These are phyloP conservation scores for Hyaena hyaena DNA, from an alignment of 2,113 vertebrate species.

Conservation along the genomic window DNA sequence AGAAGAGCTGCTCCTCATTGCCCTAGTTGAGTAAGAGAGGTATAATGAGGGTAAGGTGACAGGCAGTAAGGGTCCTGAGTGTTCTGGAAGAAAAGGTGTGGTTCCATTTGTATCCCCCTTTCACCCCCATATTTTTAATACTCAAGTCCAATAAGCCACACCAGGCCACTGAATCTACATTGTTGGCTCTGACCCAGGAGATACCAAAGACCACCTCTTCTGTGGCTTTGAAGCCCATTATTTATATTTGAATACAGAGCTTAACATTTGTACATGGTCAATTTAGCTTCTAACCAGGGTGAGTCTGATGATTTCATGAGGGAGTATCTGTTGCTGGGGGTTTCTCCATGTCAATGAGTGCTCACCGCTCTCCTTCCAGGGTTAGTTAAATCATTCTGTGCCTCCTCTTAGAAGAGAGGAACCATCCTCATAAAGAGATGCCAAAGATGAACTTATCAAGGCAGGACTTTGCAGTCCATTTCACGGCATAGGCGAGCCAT, in stretches of 20 bases:
- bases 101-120: rapidly evolving
- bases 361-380: neutral
- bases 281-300: neutral
- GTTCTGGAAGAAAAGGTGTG: neutral
- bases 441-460: neutral
- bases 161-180: neutral
- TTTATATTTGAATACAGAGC: neutral
- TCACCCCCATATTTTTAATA: neutral
- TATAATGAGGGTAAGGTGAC: rapidly evolving
- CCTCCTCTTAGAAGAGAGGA: neutral
- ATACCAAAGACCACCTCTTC: neutral
- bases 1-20: neutral
- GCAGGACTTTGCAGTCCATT: neutral
- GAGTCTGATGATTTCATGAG: neutral
- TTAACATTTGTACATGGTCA: neutral
- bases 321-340: neutral
- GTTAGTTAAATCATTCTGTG: neutral
- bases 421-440: neutral
- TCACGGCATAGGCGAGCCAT: neutral
- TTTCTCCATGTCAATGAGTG: neutral
- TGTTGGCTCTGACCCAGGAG: neutral
- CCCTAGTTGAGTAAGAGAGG: neutral
- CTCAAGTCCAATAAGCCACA: neutral
- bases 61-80: neutral
- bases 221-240: too few species aligned